Evolutionary conservation across 2,113 vertebrate genomes (phyloP).

Genomic region (Pyrgilauda ruficollis): DNA sequence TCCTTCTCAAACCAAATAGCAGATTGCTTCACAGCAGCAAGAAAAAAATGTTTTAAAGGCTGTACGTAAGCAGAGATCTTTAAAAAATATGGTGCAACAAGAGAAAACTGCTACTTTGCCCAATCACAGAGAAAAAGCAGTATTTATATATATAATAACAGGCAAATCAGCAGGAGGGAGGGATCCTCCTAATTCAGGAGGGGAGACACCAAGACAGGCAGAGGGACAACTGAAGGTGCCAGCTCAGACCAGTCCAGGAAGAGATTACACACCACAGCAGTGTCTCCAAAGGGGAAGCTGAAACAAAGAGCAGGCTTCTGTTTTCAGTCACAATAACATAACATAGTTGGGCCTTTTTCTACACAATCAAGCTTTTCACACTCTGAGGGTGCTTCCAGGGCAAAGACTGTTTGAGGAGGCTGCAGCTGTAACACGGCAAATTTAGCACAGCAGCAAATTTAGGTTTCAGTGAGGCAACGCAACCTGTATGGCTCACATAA

Average conservation of each 20-base stretch:
- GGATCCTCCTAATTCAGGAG: not conserved
- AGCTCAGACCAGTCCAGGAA: not conserved
- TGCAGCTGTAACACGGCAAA: not conserved
- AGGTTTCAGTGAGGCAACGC: not conserved
- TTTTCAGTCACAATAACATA: not conserved
- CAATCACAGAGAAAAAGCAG: not conserved
- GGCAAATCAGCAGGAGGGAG: not conserved
- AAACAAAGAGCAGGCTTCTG: not conserved
- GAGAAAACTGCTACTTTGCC: not conserved
- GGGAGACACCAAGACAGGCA: not conserved
- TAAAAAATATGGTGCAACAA: not conserved
- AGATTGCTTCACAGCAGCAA: not conserved
- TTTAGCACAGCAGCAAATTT: not conserved
- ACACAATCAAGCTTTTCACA: not conserved
- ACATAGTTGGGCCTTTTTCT: not conserved
- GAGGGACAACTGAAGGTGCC: not conserved
- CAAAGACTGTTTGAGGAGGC: not conserved
- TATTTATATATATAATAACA: not conserved
- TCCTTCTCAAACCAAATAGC: not conserved
- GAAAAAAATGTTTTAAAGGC: not conserved
- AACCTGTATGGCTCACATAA: not conserved
- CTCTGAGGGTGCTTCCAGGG: not conserved
- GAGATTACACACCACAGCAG: not conserved
- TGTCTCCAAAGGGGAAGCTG: fast-evolving
- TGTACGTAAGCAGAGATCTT: not conserved